phyloP scores from a whole-genome alignment of 2,888 invertebrate species.

The Pedicia rivosa region DNA sequence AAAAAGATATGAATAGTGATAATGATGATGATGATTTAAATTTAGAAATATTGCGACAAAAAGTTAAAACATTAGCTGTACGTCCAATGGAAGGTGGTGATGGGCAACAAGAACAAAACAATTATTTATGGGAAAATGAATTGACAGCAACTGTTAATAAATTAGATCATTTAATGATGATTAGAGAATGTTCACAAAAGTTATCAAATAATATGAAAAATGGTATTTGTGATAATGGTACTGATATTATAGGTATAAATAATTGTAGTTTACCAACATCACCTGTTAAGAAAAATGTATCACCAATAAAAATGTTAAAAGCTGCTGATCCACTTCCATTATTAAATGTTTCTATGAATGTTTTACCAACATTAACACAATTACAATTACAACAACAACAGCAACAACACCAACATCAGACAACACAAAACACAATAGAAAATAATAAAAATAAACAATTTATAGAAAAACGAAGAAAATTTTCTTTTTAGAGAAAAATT shows the following conservation, averaged over 20 bases:
- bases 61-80: conserved; percentile 53
- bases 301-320: conserved; percentile 24
- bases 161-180: conserved; percentile 51
- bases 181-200: conserved; percentile 33
- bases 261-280: conserved; percentile 24
- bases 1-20: conserved; percentile 25
- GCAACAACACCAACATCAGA: too few species aligned
- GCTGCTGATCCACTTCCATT: conserved; percentile 27
- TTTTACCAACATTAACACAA: conserved; percentile 26
- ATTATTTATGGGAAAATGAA: conserved; percentile 54
- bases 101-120: conserved; percentile 44
- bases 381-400: too few species aligned
- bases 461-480: too few species aligned
- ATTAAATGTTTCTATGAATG: conserved; percentile 30
- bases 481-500: too few species aligned
- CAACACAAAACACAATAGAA: too few species aligned
- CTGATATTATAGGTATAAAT: not conserved
- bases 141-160: conserved; percentile 63
- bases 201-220: not conserved
- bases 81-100: conserved; percentile 60
- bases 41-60: conserved; percentile 48
- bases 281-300: conserved; percentile 20
- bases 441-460: too few species aligned
- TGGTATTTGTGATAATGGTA: not conserved
- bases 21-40: conserved; percentile 19